These are phyloP conservation scores for Naso thynnoides DNA, from an alignment of 2,797 vertebrate species.

Conservation along the genomic window DNA sequence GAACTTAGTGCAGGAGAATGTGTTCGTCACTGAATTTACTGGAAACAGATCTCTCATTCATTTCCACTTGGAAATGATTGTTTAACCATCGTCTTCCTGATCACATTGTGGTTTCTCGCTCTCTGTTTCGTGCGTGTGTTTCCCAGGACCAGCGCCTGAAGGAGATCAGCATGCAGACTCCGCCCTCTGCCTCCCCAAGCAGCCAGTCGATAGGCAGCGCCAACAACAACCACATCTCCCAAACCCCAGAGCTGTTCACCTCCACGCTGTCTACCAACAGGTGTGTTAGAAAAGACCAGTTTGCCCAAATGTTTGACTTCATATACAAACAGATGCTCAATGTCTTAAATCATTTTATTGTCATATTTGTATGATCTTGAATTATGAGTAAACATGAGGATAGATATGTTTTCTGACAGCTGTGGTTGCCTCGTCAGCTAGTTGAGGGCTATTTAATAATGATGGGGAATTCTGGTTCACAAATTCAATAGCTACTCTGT, in stretches of 20 bases:
- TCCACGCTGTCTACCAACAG: slow-evolving; percentile 88
- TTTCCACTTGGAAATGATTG: slow-evolving; percentile 29
- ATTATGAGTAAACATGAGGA: not conserved
- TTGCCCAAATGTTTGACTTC: not conserved
- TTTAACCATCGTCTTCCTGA: slow-evolving; percentile 29
- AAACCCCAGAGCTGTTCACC: slow-evolving; percentile 84
- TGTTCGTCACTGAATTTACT: slow-evolving; percentile 3
- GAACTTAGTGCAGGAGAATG: not conserved
- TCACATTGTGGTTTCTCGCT: slow-evolving; percentile 10
- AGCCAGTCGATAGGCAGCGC: slow-evolving; percentile 89
- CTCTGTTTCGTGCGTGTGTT: slow-evolving; percentile 2
- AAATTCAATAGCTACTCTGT: no score
- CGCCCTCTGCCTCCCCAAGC: slow-evolving; percentile 89
- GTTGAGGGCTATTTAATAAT: no score
- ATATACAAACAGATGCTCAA: not conserved
- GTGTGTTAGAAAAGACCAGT: slow-evolving; percentile 64
- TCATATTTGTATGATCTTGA: no score
- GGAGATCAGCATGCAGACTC: slow-evolving; percentile 87
- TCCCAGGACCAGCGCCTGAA: slow-evolving; percentile 91
- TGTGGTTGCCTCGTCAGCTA: no score
- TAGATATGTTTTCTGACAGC: no score
- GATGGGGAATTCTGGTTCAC: no score
- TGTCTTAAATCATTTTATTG: not conserved
- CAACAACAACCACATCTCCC: slow-evolving; percentile 87
- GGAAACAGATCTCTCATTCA: slow-evolving; percentile 27